Percentiles rank a stretch among this genome's conserved stretches.
phyloP scores from a whole-genome alignment of 2,888 invertebrate species.

The Timandra comae region DNA sequence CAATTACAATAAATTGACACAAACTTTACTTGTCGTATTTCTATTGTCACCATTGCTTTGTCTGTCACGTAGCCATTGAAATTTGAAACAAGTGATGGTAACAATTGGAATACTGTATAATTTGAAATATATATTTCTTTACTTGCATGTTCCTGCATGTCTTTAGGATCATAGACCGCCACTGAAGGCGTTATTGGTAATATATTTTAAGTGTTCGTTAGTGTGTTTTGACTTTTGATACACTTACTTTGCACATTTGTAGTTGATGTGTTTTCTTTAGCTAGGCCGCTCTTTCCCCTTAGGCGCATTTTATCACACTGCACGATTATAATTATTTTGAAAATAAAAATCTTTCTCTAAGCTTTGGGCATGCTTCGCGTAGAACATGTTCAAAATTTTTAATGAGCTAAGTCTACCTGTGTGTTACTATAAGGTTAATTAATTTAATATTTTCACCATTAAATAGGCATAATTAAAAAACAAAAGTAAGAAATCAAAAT shows the following conservation, averaged over 20 bases:
- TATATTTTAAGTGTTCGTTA: constrained; percentile 55
- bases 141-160: constrained; percentile 75
- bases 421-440: too few relatives aligned
- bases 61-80: constrained; percentile 15
- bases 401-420: too few relatives aligned
- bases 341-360: constrained; percentile 61
- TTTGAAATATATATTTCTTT: constrained; percentile 58
- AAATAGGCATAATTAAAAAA: too few relatives aligned
- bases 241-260: constrained; percentile 76
- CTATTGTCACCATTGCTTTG: constrained; percentile 56
- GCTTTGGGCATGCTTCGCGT: constrained; percentile 74
- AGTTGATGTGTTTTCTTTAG: constrained; percentile 72
- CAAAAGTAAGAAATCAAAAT: too few relatives aligned
- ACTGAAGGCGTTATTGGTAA: constrained; percentile 71
- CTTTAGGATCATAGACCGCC: constrained; percentile 72
- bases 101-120: constrained; percentile 41
- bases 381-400: constrained; percentile 45
- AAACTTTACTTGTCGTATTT: constrained; percentile 34
- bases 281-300: constrained; percentile 73
- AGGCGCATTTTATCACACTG: constrained; percentile 73
- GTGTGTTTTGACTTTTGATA: constrained; percentile 48
- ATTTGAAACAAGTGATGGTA: constrained; percentile 40
- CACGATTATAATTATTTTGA: constrained; percentile 74
- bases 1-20: constrained; percentile 49
- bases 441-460: too few relatives aligned